These are phyloP conservation scores for Stenolophus ochropezus DNA, from an alignment of 2,888 invertebrate species.

Conservation along the genomic window DNA sequence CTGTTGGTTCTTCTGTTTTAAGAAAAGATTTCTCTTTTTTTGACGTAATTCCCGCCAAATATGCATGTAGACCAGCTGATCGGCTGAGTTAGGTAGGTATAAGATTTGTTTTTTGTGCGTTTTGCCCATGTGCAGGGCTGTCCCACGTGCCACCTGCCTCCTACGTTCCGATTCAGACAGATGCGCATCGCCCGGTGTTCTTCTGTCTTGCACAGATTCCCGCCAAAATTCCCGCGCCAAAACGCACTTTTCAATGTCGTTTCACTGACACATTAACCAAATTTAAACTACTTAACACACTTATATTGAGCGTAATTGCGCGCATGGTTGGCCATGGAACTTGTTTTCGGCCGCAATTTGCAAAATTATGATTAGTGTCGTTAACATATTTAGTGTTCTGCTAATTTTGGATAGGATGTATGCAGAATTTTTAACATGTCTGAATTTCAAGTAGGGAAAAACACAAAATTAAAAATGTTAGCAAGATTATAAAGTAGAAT, in stretches of 20 bases:
- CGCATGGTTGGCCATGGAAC: not conserved
- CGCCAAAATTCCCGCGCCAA: slow-evolving; percentile 57
- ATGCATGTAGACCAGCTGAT: not conserved
- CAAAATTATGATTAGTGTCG: not conserved
- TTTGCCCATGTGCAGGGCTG: slow-evolving; percentile 24
- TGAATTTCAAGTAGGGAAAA: slow-evolving; percentile 3
- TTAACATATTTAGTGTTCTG: slow-evolving; percentile 4
- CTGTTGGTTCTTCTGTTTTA: too few relatives aligned
- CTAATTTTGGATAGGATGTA: slow-evolving; percentile 4
- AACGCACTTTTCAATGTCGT: slow-evolving; percentile 53
- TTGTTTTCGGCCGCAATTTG: not conserved
- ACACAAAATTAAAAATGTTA: too few relatives aligned
- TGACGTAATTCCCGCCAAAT: slow-evolving; percentile 17
- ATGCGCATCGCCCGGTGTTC: slow-evolving; percentile 37
- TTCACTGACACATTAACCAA: slow-evolving; percentile 55
- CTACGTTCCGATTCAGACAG: slow-evolving; percentile 44
- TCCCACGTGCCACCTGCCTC: slow-evolving; percentile 49
- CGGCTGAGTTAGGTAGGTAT: slow-evolving; percentile 15
- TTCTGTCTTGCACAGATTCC: slow-evolving; percentile 45
- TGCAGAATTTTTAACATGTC: slow-evolving; percentile 14
- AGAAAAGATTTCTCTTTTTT: not conserved
- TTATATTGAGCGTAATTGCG: slow-evolving; percentile 25
- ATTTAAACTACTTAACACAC: slow-evolving; percentile 45
- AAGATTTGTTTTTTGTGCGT: slow-evolving; percentile 40
- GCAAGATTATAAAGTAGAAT: too few relatives aligned